Base-by-base conservation (phyloP, 1,140 invertebrate species). In the Stratiolaelaps scimitus region DNA sequence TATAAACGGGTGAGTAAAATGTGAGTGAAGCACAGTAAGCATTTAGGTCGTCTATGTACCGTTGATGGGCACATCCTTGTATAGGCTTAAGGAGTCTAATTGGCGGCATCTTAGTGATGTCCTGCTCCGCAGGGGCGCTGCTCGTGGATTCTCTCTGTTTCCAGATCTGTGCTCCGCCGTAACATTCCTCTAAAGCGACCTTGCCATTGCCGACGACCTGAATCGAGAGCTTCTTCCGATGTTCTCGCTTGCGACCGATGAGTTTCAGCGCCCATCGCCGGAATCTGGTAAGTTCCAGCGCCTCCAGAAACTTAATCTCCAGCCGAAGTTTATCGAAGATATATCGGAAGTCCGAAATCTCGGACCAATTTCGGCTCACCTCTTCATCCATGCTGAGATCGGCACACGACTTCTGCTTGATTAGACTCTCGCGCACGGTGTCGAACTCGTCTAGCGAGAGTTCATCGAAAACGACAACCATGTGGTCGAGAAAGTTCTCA, bases 311-410 rank as follows among this genome's bases (percentile, higher is more conserved):
- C 34, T 60, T 26, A 6, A 60, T 34, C 10, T 60, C 53, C 17
- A 60, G 17, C 53, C 34, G 15, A 34, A 60, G 53, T 2, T 17
- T 60, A 60, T 60, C 53, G 20, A 60, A 60, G 20, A 26, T 29
- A 34, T 60, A 60, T 4, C 34, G 26, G 23, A 60, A 60, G 15
- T 26, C 26, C 15, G 26, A 1, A 34, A 60, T 60, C 26, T 60
- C 26, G 15, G 26, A 29, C 53, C 53, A 60, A 10, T 60, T 60
- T 20, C 53, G 53, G 2, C 2, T n/a, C 26, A 29, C 26, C 23
- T 60, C 53, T 15, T 60, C 53, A 34, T 60, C 53, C 53, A 60
- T 60, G 53, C 26, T 34, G 4, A 60, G 53, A 26, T 60, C 53
- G 53, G 34, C 53, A 23, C 53, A 60, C 26, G 53, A 60, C 26